Percentiles rank a stretch among this genome's conserved stretches.
Evolutionary conservation across 1,140 invertebrate genomes (phyloP).

Genomic region (Tetranychus cinnabarinus): DNA sequence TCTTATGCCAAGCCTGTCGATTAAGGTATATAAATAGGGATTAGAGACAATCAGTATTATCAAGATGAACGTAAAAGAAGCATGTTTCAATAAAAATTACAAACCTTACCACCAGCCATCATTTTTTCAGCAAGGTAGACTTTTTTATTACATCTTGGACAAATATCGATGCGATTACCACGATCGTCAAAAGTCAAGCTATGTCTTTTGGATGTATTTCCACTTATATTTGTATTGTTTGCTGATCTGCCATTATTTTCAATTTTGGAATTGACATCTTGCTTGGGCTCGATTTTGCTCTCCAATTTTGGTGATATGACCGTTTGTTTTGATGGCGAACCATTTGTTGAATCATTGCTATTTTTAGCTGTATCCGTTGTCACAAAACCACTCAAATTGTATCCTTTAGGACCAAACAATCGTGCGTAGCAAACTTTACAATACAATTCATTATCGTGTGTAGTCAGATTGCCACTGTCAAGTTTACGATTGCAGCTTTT

Average conservation of each 20-base stretch:
- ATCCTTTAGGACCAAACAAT: constrained; percentile 94
- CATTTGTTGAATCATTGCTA: constrained; percentile 12
- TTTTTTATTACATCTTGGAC: constrained; percentile 65
- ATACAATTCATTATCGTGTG: constrained; percentile 83
- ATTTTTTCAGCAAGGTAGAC: constrained; percentile 84
- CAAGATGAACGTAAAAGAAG: neutral
- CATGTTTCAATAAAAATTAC: neutral
- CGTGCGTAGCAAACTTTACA: constrained; percentile 93
- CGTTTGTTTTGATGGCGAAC: constrained; percentile 16
- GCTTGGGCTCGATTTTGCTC: constrained; percentile 14
- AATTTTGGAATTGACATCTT: no score
- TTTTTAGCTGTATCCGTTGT: constrained; percentile 24
- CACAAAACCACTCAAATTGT: constrained; percentile 30
- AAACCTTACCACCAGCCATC: constrained; percentile 54
- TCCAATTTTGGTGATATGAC: constrained; percentile 18
- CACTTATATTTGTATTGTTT: no score
- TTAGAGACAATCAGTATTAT: no score
- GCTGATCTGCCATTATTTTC: no score
- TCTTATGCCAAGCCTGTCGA: constrained; percentile 53
- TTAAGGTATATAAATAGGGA: no score
- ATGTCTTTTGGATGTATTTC: no score
- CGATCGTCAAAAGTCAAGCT: no score
- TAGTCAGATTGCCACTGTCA: constrained; percentile 88
- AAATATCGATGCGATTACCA: constrained; percentile 41
- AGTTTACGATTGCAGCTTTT: constrained; percentile 76